phyloP scores from a whole-genome alignment of 2,888 invertebrate genomes.

The Hanleya hanleyi region DNA sequence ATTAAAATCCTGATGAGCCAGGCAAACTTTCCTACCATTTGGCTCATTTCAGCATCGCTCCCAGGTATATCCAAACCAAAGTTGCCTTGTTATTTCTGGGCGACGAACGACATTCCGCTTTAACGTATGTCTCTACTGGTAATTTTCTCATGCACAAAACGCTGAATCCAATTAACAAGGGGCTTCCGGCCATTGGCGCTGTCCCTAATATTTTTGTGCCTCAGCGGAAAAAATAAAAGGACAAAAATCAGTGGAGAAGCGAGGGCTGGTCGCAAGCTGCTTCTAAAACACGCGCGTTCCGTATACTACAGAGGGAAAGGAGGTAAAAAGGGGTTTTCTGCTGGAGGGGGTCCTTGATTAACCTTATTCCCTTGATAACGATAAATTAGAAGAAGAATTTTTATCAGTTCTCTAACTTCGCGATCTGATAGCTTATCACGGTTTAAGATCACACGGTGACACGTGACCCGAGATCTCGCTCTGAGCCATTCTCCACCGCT shows the following conservation, averaged over 20 bases:
- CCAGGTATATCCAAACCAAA: conserved; percentile 1
- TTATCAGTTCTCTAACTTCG: neutral
- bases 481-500: neutral
- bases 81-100: neutral
- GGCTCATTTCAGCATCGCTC: neutral
- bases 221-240: neutral
- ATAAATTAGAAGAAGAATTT: neutral
- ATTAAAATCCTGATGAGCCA: neutral
- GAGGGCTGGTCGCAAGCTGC: neutral
- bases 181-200: neutral
- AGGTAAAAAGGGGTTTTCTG: neutral
- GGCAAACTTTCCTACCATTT: neutral
- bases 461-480: neutral
- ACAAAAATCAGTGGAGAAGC: neutral
- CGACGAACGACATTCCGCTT: neutral
- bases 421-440: neutral
- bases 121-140: neutral
- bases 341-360: neutral
- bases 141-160: neutral
- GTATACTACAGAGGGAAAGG: no score
- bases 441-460: neutral
- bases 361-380: neutral
- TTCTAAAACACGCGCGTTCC: no score
- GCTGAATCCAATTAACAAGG: neutral
- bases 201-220: neutral